Conservation (phyloP, 2,113 vertebrate genomes). For the Lepidothrix coronata region DNA sequence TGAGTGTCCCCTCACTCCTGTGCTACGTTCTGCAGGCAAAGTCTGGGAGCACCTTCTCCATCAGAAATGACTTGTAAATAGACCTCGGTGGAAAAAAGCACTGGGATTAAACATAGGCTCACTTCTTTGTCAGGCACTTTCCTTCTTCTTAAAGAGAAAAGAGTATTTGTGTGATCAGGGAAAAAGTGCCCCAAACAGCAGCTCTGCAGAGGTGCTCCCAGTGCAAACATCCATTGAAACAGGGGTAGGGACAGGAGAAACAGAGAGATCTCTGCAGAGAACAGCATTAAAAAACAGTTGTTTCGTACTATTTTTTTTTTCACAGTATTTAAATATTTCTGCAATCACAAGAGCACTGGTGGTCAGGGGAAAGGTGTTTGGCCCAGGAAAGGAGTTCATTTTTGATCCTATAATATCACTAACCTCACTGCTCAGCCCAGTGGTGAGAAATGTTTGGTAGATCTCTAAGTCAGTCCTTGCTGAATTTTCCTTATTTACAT, state of each 20-base stretch:
- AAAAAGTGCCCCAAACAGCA: background rate
- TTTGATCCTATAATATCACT: background rate
- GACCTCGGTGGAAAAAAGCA: background rate
- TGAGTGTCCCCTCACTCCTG: accelerated
- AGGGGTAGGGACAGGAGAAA: background rate
- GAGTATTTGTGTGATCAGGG: background rate
- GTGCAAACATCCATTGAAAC: background rate
- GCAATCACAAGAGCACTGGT: background rate
- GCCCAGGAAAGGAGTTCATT: accelerated
- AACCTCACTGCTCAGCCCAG: background rate
- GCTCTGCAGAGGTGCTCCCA: background rate
- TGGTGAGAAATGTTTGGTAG: background rate
- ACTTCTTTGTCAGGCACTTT: background rate
- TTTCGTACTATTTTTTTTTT: background rate
- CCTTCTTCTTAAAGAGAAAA: background rate
- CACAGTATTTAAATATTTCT: background rate
- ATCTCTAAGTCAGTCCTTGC: background rate
- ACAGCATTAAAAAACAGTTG: background rate
- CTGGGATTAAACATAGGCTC: background rate
- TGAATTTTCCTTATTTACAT: background rate
- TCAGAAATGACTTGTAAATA: background rate
- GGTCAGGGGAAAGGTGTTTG: background rate
- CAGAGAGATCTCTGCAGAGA: background rate
- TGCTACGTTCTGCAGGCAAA: background rate
- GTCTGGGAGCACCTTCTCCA: background rate